Base-by-base conservation (phyloP, 2,797 vertebrate species). In the Lophius americanus region DNA sequence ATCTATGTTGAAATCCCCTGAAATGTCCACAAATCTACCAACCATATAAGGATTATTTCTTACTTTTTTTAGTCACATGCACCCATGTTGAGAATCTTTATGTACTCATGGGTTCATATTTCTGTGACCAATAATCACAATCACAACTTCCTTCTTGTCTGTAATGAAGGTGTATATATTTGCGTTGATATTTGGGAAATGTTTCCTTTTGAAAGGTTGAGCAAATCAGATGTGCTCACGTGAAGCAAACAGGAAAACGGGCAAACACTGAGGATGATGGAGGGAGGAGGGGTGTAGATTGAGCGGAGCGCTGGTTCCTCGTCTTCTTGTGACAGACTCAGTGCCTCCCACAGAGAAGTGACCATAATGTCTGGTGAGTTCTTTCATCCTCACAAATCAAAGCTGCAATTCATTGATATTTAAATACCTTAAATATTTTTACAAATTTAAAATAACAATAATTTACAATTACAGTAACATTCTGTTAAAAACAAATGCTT, bases 351-450 rank as follows among this genome's bases (percentile, higher is more conserved):
- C 44, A 7, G 1, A 75, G 61, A 70, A 61, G 60, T 76, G 72
- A 48, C 1, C 77, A 79, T 59, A 6, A 90, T 90, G 86, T 36
- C 58, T 38, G 85, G 91, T 90, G 72, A 90, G 91, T 69, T 11
- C 4, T 68, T 52, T 42, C 11, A 66, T 64, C 39, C 42, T 43
- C 4, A 4, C 0, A 51, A 4, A 23, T 23, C 23, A 23, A 23
- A 23, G 13, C 2, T 46, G 44, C 3, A 49, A 23, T 14, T 23
- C 5, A 49, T 1, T 39, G 14, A 6, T 8, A 23, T 32, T 32
- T 23, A 23, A 23, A 0, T 33, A 32, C 11, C 35, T n/a, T 5
- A 3, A 43, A 43, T 43, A 44, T 44, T 43, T 1, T 35, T 4
- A 63, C 13, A 14, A 12, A 63, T 32, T 35, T 46, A 0, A 23